These are phyloP conservation scores for Colaptes auratus DNA, from an alignment of 2,113 vertebrate genomes.

Conservation along the genomic window DNA sequence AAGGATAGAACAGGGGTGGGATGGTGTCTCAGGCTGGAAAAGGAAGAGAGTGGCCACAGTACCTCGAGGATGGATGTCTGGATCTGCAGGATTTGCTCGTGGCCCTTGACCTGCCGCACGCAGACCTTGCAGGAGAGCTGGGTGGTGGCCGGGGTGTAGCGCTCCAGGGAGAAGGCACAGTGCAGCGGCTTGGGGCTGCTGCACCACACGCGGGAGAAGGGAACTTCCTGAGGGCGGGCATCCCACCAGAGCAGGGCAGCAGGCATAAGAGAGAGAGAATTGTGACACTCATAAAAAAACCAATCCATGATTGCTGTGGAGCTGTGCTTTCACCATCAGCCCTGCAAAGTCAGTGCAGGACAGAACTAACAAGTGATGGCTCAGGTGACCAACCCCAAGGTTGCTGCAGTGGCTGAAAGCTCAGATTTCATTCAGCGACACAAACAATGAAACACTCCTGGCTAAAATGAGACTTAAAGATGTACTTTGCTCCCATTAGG, in stretches of 20 bases:
- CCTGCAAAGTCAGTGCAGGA: neutral
- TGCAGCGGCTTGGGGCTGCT: slow-evolving; percentile 91
- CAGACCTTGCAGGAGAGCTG: slow-evolving; percentile 97
- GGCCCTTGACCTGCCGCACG: slow-evolving; percentile 94
- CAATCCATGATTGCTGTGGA: neutral
- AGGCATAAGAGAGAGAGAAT: neutral
- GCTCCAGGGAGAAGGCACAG: slow-evolving; percentile 96
- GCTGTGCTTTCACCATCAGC: neutral
- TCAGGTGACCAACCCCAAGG: neutral
- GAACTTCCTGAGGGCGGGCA: slow-evolving; percentile 84
- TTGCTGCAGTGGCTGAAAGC: neutral
- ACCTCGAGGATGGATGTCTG: slow-evolving; percentile 94
- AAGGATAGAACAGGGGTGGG: accelerated
- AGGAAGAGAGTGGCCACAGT: neutral
- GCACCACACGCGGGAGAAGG: slow-evolving; percentile 94
- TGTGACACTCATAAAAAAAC: neutral
- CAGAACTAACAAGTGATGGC: neutral
- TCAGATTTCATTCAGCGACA: neutral
- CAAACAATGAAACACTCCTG: neutral
- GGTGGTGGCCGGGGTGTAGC: slow-evolving; percentile 86
- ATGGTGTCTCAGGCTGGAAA: too few species aligned
- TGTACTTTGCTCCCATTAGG: neutral
- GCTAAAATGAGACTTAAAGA: neutral
- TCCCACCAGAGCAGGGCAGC: neutral
- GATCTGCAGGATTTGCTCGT: slow-evolving; percentile 95